Evolutionary conservation across 2,113 vertebrate genomes (phyloP).

Genomic region (Eptesicus fuscus): DNA sequence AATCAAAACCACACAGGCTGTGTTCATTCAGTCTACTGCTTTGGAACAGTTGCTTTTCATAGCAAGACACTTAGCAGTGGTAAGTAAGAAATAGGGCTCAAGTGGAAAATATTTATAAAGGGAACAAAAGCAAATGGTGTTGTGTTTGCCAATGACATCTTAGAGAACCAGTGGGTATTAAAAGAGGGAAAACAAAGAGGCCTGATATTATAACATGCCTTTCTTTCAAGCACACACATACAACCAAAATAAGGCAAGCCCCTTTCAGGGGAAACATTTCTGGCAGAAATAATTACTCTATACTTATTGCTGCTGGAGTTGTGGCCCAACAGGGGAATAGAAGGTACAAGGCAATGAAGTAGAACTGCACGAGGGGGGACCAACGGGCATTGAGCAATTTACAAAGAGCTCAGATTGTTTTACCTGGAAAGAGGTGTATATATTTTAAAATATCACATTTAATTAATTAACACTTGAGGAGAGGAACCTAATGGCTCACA

Average conservation of each 20-base stretch:
- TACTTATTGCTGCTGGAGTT: slow-evolving; percentile 61
- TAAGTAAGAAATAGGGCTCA: slow-evolving; percentile 29
- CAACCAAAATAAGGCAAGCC: slow-evolving; percentile 28
- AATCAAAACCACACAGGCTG: slow-evolving; percentile 14
- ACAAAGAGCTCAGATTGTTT: background rate
- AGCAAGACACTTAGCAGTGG: background rate
- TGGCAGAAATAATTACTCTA: slow-evolving; percentile 65
- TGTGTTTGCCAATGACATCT: slow-evolving; percentile 45
- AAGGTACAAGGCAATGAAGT: background rate
- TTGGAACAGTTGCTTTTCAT: background rate
- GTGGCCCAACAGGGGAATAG: background rate
- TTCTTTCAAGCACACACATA: slow-evolving; percentile 40
- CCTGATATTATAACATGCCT: slow-evolving; percentile 39
- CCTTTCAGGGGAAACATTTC: slow-evolving; percentile 34
- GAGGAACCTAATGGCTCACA: slow-evolving; percentile 37
- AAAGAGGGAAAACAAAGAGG: slow-evolving; percentile 46
- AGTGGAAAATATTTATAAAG: slow-evolving; percentile 55
- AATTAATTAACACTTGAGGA: slow-evolving; percentile 54
- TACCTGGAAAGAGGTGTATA: slow-evolving; percentile 44
- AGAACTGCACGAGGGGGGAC: background rate
- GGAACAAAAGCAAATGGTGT: slow-evolving; percentile 45
- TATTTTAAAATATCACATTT: slow-evolving; percentile 56
- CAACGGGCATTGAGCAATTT: background rate
- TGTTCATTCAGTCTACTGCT: background rate
- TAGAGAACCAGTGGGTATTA: slow-evolving; percentile 11